Evolutionary conservation across 1,140 invertebrate genomes (phyloP).

Genomic region (Lineus longissimus): DNA sequence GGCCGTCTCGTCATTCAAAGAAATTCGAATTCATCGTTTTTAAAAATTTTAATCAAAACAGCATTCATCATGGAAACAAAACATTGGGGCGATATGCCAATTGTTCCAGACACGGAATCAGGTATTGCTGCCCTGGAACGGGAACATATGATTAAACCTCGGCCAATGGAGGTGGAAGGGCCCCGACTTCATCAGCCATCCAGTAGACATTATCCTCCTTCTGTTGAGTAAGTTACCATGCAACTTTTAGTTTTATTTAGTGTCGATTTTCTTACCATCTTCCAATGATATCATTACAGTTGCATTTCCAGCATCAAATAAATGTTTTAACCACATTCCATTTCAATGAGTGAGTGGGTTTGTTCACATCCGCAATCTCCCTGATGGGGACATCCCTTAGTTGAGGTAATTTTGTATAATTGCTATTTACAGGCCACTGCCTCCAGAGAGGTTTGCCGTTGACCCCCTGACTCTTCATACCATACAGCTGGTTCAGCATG

Average conservation of each 20-base stretch:
- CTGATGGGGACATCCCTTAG: too few species aligned
- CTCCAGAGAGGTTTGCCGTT: constrained; percentile 40
- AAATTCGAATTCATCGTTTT: too few species aligned
- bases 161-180: constrained; percentile 48
- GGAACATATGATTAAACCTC: constrained; percentile 47
- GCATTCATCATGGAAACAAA: constrained; percentile 6
- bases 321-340: not conserved
- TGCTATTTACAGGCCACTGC: constrained; percentile 33
- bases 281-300: not conserved
- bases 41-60: too few species aligned
- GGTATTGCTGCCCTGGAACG: constrained; percentile 48
- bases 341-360: not conserved
- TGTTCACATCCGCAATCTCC: not conserved
- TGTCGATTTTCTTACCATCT: not conserved
- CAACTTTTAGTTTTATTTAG: not conserved
- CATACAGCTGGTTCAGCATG: constrained; percentile 37
- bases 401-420: too few species aligned
- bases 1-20: too few species aligned
- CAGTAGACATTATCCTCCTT: constrained; percentile 40
- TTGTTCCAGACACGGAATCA: constrained; percentile 40
- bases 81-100: constrained; percentile 49
- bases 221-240: constrained; percentile 34
- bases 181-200: constrained; percentile 47
- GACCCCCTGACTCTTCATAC: constrained; percentile 43
- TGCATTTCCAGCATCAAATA: not conserved